Evolutionary conservation across 2,888 invertebrate genomes (phyloP), one percentile per base, ranked within the genome.

Genomic region (Pachliopta kotzebuea): DNA sequence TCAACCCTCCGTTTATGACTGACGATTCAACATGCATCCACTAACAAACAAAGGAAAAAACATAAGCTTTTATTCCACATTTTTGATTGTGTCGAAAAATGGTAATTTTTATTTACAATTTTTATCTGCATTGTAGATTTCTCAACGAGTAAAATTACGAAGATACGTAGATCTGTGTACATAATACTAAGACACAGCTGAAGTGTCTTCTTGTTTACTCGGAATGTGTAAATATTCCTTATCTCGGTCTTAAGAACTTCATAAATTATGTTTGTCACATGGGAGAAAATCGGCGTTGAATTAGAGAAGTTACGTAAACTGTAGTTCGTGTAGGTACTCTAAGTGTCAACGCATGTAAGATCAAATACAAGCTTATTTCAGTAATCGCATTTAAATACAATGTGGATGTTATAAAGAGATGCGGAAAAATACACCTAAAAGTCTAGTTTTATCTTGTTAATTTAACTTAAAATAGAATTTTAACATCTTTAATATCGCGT

Each of bases 231-330:
- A 90, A 90, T 86, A 90, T 81, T 70, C 80, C 85, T 90, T 90
- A 91, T 90, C 91, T 85, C 68, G 79, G 84, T 85, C 90, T 90
- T 90, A 89, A 84, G 86, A 85, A 88, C 90, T 90, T 89, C 91
- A 90, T 91, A 91, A 91, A 91, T 91, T 88, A 86, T 88, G 91
- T 91, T 90, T 91, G 90, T 91, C 90, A 91, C 76, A 74, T 83
- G 80, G 80, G 76, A 83, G 81, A 81, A 82, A 87, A 85, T 86
- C 81, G 77, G 74, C 76, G 71, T 73, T 70, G 78, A 77, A 80
- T 80, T 75, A 80, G 54, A 71, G 62, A 23, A 21, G 63, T 76
- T 78, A 80, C 77, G 77, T 78, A 81, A 83, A 66, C 65, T 50
- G 26, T 58, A 37, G 65, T 53, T n/a, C 54, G 58, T 50, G 45